Evolutionary conservation across 37 sponge, comb jelly and placozoan species (phyloP).

Genomic region (Eunapius fragilis): DNA sequence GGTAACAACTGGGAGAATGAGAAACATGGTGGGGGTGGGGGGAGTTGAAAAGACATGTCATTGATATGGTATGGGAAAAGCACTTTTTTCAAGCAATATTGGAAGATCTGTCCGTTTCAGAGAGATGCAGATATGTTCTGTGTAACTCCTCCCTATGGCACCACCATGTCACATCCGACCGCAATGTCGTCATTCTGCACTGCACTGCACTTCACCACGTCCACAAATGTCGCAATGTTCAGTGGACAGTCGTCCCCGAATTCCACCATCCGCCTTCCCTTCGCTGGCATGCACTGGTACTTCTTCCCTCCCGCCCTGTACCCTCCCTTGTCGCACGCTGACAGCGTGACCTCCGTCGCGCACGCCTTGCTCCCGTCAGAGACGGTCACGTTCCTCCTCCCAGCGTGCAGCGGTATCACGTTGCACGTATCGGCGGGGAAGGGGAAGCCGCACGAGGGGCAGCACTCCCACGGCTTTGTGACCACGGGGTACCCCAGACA

Average conservation of each 20-base stretch:
- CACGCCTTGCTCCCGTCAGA: neutral
- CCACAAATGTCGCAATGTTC: neutral
- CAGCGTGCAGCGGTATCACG: conserved; percentile 5
- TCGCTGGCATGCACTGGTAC: conserved; percentile 18
- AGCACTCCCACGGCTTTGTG: conserved; percentile 34
- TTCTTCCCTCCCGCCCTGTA: conserved; percentile 18
- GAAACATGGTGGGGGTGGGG: too few species aligned
- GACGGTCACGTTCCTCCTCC: conserved; percentile 26
- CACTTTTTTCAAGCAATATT: too few species aligned
- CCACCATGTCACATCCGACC: conserved; percentile 21
- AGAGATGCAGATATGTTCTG: neutral
- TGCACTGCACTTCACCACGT: conserved; percentile 11
- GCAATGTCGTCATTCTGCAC: conserved; percentile 1
- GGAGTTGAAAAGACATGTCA: too few species aligned
- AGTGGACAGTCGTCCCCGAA: conserved; percentile 30
- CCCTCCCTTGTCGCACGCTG: conserved; percentile 27
- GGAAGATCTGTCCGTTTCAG: neutral
- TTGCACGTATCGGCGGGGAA: neutral
- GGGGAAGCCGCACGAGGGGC: conserved; percentile 25
- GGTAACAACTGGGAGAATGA: too few species aligned
- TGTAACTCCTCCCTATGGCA: neutral
- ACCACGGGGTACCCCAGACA: conserved; percentile 30
- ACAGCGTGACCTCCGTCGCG: neutral
- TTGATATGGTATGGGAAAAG: too few species aligned
- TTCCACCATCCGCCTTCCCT: conserved; percentile 9